Evolutionary conservation across 2,113 vertebrate genomes (phyloP).

Genomic region (Ophthalmotilapia sp.): DNA sequence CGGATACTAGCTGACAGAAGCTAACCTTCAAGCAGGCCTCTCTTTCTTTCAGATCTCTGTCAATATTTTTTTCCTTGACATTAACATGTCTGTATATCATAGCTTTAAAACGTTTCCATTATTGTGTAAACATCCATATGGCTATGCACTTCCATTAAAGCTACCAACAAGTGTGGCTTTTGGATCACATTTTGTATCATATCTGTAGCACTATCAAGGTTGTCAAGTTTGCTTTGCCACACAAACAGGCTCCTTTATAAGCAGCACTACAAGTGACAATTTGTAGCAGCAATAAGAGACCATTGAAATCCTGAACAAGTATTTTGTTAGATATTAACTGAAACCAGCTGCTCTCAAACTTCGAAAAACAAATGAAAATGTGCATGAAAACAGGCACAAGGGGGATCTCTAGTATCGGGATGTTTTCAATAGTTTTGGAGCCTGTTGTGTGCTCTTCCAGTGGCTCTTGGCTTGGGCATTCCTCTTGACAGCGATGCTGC

Average conservation of each 20-base stretch:
- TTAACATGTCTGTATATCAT: not conserved
- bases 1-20: not conserved
- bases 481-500: not conserved
- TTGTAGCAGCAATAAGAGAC: not conserved
- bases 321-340: not conserved
- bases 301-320: not conserved
- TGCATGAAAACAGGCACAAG: not conserved
- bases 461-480: not conserved
- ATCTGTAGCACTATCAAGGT: not conserved
- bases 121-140: not conserved
- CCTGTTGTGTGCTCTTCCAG: not conserved
- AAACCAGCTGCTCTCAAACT: not conserved
- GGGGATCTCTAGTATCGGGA: not conserved
- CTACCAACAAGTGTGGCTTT: not conserved
- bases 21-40: not conserved
- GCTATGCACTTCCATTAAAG: fast-evolving
- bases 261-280: not conserved
- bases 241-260: not conserved
- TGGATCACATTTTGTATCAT: not conserved
- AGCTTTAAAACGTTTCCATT: not conserved
- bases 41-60: not conserved
- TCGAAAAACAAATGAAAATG: not conserved
- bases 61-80: not conserved
- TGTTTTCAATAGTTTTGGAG: not conserved
- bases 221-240: not conserved